Evolutionary conservation across 2,113 vertebrate genomes (phyloP).

Genomic region (Bambusicola thoracicus): DNA sequence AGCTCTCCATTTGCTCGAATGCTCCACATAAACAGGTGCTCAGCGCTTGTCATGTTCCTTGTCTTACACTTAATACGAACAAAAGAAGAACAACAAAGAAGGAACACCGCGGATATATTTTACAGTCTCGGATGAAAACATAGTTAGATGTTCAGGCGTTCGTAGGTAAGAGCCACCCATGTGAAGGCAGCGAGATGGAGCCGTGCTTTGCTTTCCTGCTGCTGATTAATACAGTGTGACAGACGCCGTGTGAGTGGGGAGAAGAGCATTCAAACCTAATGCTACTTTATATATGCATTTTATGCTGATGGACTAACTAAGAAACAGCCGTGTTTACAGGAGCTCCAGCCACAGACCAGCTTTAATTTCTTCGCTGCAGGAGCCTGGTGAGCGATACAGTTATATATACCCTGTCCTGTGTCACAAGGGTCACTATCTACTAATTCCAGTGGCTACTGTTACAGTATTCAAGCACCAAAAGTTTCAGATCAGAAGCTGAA

Average conservation of each 20-base stretch:
- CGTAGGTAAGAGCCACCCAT: not conserved
- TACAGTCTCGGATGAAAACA: not conserved
- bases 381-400: not conserved
- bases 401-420: not conserved
- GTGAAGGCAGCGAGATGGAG: not conserved
- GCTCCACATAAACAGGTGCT: slow-evolving; percentile 36
- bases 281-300: not conserved
- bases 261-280: not conserved
- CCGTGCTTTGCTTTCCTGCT: not conserved
- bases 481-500: slow-evolving; percentile 48
- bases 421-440: slow-evolving; percentile 30
- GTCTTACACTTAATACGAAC: slow-evolving; percentile 42
- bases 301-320: not conserved
- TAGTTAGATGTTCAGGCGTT: not conserved
- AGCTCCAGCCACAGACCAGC: not conserved
- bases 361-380: not conserved
- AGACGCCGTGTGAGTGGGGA: not conserved
- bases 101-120: not conserved
- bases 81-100: slow-evolving; percentile 56
- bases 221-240: not conserved
- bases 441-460: slow-evolving; percentile 55
- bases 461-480: slow-evolving; percentile 30
- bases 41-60: slow-evolving; percentile 53
- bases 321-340: not conserved
- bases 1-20: slow-evolving; percentile 42